A percentile compares a stretch with the other conserved stretches of the same genome.
Conservation (phyloP, 2,888 invertebrate genomes). For the Prosopocoilus inquinatus region DNA sequence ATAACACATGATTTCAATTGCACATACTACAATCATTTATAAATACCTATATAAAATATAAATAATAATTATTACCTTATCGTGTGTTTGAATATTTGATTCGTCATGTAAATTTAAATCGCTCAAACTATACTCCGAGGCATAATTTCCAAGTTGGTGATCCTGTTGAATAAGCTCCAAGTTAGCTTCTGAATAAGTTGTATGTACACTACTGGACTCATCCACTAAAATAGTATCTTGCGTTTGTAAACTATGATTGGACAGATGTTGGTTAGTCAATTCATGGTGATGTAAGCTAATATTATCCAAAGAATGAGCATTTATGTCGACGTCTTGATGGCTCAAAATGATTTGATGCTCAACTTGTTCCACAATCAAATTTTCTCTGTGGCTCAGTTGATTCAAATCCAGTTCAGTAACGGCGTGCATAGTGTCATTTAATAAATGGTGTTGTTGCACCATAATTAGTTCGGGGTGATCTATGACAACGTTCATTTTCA, state of each 20-base stretch:
- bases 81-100: background rate
- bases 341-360: conserved; percentile 43
- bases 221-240: conserved; percentile 38
- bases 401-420: conserved; percentile 43
- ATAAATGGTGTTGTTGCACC: conserved; percentile 40
- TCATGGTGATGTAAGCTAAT: conserved; percentile 44
- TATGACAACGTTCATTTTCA: conserved; percentile 30
- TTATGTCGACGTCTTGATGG: conserved; percentile 38
- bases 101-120: conserved; percentile 23
- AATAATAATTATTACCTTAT: background rate
- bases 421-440: conserved; percentile 35
- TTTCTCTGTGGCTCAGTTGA: conserved; percentile 38
- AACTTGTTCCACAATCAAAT: conserved; percentile 33
- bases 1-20: too few species aligned
- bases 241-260: conserved; percentile 41
- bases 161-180: conserved; percentile 40
- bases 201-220: conserved; percentile 24
- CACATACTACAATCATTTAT: too few species aligned
- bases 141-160: conserved; percentile 25
- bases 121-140: conserved; percentile 22
- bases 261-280: conserved; percentile 41
- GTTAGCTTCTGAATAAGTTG: conserved; percentile 36
- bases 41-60: too few species aligned
- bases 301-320: conserved; percentile 40
- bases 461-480: conserved; percentile 39